These are phyloP conservation scores for Prosapia bicincta DNA, from an alignment of 2,888 invertebrate genomes.

Conservation along the genomic window DNA sequence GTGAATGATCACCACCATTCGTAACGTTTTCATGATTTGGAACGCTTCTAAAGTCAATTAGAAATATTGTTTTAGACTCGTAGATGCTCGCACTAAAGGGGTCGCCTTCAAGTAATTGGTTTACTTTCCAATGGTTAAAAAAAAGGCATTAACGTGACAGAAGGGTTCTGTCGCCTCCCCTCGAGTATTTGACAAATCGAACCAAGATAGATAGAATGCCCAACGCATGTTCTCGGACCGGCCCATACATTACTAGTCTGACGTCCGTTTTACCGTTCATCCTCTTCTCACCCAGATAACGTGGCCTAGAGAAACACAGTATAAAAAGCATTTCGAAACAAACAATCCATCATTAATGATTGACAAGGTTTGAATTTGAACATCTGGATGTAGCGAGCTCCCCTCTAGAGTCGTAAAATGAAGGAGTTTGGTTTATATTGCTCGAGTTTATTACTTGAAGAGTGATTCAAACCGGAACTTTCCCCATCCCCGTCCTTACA, in stretches of 20 bases:
- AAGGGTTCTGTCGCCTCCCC: not conserved
- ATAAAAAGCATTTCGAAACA: not conserved
- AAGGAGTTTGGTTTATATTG: constrained; percentile 2
- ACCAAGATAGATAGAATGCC: not conserved
- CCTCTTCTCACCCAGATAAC: not conserved
- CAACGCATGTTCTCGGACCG: not conserved
- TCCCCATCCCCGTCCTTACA: not conserved
- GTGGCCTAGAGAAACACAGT: not conserved
- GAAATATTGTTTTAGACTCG: too few relatives aligned
- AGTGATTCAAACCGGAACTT: not conserved
- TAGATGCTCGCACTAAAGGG: too few relatives aligned
- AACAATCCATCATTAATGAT: not conserved
- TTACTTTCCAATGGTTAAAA: too few relatives aligned
- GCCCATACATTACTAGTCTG: not conserved
- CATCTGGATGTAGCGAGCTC: not conserved
- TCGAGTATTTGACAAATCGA: not conserved
- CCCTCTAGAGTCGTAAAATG: not conserved
- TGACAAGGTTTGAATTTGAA: not conserved
- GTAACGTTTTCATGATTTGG: too few relatives aligned
- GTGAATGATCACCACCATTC: too few relatives aligned
- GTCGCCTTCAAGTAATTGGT: too few relatives aligned
- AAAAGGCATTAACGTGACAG: too few relatives aligned
- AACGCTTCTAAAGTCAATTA: too few relatives aligned
- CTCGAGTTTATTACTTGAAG: not conserved
- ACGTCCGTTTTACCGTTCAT: not conserved